These are phyloP conservation scores for Drosophila quinaria DNA, from an alignment of 2,888 invertebrate species.

Conservation along the genomic window DNA sequence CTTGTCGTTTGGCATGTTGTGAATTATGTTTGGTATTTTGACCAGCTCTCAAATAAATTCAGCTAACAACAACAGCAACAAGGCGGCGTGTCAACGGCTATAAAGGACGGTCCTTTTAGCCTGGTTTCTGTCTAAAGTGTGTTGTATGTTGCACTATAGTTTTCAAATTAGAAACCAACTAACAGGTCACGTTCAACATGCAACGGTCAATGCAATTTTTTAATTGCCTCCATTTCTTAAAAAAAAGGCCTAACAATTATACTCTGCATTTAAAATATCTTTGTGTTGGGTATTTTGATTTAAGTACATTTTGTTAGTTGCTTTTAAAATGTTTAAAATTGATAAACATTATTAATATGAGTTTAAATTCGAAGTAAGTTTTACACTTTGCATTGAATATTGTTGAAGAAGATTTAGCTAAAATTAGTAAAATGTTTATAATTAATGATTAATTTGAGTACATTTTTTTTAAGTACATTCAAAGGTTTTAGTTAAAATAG, in stretches of 20 bases:
- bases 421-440: neutral
- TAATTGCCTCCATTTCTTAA: conserved; percentile 35
- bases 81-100: conserved; percentile 18
- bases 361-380: no score
- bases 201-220: conserved; percentile 61
- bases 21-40: conserved; percentile 80
- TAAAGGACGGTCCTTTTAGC: conserved; percentile 28
- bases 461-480: no score
- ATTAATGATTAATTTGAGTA: neutral
- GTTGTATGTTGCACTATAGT: conserved; percentile 29
- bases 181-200: conserved; percentile 37
- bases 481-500: no score
- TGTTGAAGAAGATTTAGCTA: no score
- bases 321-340: neutral
- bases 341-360: neutral
- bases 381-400: no score
- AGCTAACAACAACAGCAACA: conserved; percentile 32
- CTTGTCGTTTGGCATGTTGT: conserved; percentile 80
- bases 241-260: conserved; percentile 7
- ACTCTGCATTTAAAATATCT: neutral
- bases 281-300: neutral
- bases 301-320: neutral
- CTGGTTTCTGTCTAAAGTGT: conserved; percentile 23
- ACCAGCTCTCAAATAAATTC: conserved; percentile 63
- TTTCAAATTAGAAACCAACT: conserved; percentile 51